phyloP scores from a whole-genome alignment of 2,113 vertebrate species.

The Mormyrus iriodes region DNA sequence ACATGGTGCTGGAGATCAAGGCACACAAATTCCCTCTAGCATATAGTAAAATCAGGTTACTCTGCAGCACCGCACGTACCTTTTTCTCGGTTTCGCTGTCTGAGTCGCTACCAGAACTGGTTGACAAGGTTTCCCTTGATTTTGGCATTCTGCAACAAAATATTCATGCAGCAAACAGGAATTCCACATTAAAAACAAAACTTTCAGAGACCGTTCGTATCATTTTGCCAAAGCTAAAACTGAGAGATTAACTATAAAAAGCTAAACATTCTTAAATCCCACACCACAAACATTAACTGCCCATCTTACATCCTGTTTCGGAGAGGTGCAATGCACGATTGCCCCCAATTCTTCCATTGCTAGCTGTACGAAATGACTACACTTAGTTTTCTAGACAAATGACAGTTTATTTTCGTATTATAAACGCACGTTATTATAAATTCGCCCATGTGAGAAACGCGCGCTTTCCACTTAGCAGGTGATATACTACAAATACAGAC shows the following conservation, averaged over 20 bases:
- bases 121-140: constrained; percentile 80
- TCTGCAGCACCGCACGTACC: constrained; percentile 50
- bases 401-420: background rate
- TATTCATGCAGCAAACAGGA: background rate
- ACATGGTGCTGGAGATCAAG: background rate
- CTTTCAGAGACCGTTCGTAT: background rate
- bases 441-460: background rate
- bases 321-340: too few species aligned
- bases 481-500: background rate
- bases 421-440: background rate
- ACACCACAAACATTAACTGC: background rate
- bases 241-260: background rate
- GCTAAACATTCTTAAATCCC: background rate
- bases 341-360: background rate
- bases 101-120: constrained; percentile 75
- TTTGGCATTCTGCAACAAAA: constrained; percentile 75
- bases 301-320: background rate
- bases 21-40: background rate
- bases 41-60: too few species aligned
- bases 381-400: background rate
- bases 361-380: background rate
- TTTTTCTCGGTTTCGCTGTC: constrained; percentile 79
- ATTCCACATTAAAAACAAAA: background rate
- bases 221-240: background rate
- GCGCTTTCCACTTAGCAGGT: background rate